A percentile compares a stretch with the other conserved stretches of the same genome.
Evolutionary conservation across 2,888 invertebrate genomes (phyloP).

Genomic region (Cryptocephalus primarius): DNA sequence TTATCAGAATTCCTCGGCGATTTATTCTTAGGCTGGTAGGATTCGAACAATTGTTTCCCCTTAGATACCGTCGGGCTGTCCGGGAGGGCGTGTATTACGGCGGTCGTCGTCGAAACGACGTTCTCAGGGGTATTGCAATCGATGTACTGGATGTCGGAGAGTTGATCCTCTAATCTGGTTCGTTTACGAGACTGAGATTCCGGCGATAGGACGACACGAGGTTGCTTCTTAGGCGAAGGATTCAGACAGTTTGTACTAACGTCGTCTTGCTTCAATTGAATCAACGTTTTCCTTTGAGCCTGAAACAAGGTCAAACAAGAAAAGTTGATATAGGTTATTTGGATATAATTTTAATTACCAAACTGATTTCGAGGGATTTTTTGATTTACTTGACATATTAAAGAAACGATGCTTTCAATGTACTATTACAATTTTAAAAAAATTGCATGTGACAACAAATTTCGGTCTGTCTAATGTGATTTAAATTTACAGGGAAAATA

Average conservation of each 20-base stretch:
- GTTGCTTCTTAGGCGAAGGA: slow-evolving; percentile 52
- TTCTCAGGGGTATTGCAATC: slow-evolving; percentile 68
- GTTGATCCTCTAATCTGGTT: slow-evolving; percentile 64
- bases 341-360: no score
- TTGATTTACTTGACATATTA: slow-evolving; percentile 1
- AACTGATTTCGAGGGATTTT: background rate
- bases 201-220: slow-evolving; percentile 40
- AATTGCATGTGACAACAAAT: background rate
- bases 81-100: slow-evolving; percentile 28
- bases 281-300: slow-evolving; percentile 39
- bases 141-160: slow-evolving; percentile 69
- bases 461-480: background rate
- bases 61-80: slow-evolving; percentile 9
- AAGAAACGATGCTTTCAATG: background rate
- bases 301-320: slow-evolving; percentile 25
- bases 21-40: slow-evolving; percentile 35
- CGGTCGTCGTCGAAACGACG: slow-evolving; percentile 29
- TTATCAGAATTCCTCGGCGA: slow-evolving; percentile 31
- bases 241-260: slow-evolving; percentile 44
- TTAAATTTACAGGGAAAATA: no score
- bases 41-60: slow-evolving; percentile 14
- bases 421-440: background rate
- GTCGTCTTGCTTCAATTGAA: slow-evolving; percentile 44
- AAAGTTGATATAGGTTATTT: background rate
- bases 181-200: slow-evolving; percentile 50